Evolutionary conservation across 2,888 invertebrate species (phyloP).

Genomic region (Cepaea hortensis): DNA sequence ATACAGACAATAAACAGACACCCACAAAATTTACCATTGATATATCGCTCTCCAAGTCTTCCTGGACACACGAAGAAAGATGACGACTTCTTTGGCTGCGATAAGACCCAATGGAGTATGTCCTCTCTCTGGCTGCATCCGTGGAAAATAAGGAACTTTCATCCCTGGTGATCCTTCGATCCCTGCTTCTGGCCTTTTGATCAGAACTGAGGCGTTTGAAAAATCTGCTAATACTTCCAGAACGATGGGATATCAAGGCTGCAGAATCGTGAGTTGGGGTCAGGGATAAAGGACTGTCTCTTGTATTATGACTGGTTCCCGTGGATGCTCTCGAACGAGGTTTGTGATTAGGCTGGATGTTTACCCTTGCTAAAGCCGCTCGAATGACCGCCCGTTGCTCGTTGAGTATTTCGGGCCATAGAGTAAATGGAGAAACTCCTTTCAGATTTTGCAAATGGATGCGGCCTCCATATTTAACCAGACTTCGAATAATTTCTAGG

Average conservation of each 20-base stretch:
- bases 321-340: conserved; percentile 36
- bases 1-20: not conserved
- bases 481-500: conserved; percentile 78
- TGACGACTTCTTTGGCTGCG: conserved; percentile 59
- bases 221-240: conserved; percentile 55
- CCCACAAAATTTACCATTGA: conserved; percentile 59
- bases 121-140: conserved; percentile 50
- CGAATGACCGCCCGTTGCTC: conserved; percentile 79
- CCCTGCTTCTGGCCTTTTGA: conserved; percentile 45
- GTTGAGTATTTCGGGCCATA: conserved; percentile 78
- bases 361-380: conserved; percentile 65
- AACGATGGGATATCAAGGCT: conserved; percentile 45
- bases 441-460: conserved; percentile 77
- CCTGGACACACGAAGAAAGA: conserved; percentile 63
- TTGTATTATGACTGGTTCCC: not conserved
- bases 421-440: conserved; percentile 78
- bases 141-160: conserved; percentile 25
- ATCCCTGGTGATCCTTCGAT: conserved; percentile 46
- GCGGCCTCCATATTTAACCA: conserved; percentile 78
- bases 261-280: conserved; percentile 33
- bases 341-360: not conserved
- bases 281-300: conserved; percentile 26
- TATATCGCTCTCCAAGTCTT: conserved; percentile 65
- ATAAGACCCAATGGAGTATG: conserved; percentile 59
- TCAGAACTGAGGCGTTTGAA: conserved; percentile 56